phyloP scores from a whole-genome alignment of 23 tunicate species.

The Trididemnum nubilum region DNA sequence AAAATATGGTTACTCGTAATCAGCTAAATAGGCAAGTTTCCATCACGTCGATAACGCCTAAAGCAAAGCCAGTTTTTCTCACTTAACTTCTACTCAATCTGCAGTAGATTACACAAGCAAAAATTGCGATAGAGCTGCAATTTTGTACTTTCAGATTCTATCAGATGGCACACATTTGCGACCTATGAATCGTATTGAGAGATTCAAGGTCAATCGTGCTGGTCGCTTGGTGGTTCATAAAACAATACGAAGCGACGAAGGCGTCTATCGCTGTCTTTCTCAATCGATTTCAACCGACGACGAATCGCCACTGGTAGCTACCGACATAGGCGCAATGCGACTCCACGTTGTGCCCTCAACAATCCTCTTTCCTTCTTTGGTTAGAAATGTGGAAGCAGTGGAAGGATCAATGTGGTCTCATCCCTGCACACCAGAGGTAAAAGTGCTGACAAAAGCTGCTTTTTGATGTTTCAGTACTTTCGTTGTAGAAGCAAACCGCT shows the following conservation, averaged over 20 bases:
- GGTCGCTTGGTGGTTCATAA: constrained; percentile 39
- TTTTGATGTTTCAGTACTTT: neutral
- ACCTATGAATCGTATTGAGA: neutral
- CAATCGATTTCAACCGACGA: neutral
- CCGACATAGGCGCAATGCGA: constrained; percentile 42
- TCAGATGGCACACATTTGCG: constrained; percentile 29
- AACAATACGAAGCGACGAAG: constrained; percentile 17
- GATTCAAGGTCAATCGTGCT: constrained; percentile 21
- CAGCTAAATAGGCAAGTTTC: too few species aligned
- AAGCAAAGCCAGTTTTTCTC: too few species aligned
- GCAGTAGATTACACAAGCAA: too few species aligned
- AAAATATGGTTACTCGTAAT: too few species aligned
- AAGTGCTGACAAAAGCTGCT: too few species aligned
- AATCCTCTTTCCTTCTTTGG: neutral
- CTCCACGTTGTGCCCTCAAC: constrained; percentile 23
- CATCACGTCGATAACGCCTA: too few species aligned
- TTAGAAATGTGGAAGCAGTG: neutral
- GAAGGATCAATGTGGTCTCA: constrained; percentile 1
- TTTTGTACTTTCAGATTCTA: constrained; percentile 49
- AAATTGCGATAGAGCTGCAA: too few species aligned
- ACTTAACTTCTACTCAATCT: too few species aligned
- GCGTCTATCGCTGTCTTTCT: constrained; percentile 57
- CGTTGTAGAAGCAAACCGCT: too few species aligned
- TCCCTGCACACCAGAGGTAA: constrained; percentile 17
- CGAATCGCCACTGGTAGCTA: neutral